Conservation (phyloP, 1,140 invertebrate genomes). For the Zaprionus camerounensis region DNA sequence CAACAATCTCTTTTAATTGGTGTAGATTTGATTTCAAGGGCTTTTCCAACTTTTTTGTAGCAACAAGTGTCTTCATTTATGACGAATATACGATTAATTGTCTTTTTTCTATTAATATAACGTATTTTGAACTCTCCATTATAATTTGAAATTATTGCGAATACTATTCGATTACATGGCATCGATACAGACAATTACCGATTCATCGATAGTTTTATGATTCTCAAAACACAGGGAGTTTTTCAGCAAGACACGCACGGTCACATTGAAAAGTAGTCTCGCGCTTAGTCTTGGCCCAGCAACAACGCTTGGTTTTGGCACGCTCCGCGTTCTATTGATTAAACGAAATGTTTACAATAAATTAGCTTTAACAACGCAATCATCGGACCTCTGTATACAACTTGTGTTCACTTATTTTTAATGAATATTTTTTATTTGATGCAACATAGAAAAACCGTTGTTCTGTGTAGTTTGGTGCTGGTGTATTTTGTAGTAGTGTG, state of each 20-base stretch:
- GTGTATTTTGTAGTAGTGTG: background rate
- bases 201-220: slow-evolving; percentile 1
- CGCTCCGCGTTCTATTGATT: slow-evolving; percentile 42
- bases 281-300: slow-evolving; percentile 39
- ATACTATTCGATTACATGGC: background rate
- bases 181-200: background rate
- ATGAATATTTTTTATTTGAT: slow-evolving; percentile 3
- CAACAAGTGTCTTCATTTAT: background rate
- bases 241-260: background rate
- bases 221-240: background rate
- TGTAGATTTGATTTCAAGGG: background rate
- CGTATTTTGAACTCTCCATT: background rate
- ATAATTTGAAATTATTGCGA: background rate
- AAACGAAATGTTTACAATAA: slow-evolving; percentile 40
- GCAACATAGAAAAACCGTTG: background rate
- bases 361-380: slow-evolving; percentile 23
- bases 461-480: background rate
- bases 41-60: background rate
- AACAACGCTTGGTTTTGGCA: slow-evolving; percentile 7
- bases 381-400: background rate
- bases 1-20: background rate
- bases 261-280: slow-evolving; percentile 35
- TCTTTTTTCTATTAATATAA: background rate
- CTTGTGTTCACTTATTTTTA: slow-evolving; percentile 3
- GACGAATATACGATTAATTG: background rate